phyloP scores from a whole-genome alignment of 1,140 invertebrate species.

The Apis cerana region DNA sequence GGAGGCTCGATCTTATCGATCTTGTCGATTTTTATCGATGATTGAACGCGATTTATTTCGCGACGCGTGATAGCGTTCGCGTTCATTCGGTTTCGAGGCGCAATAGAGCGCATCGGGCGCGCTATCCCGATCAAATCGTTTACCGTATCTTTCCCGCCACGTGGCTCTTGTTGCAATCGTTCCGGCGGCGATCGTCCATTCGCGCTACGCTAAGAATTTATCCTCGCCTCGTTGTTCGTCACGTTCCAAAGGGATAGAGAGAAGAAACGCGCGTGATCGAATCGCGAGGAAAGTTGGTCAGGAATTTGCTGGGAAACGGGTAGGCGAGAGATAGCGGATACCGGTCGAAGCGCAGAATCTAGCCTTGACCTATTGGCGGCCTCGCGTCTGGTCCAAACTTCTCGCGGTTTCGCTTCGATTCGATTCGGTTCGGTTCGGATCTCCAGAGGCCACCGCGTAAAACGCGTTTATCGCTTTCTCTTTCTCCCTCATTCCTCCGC shows the following conservation, averaged over 20 bases:
- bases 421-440: slow-evolving; percentile 33
- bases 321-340: slow-evolving; percentile 23
- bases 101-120: too few species aligned
- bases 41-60: slow-evolving; percentile 48
- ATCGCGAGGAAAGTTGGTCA: slow-evolving; percentile 29
- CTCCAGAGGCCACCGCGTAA: slow-evolving; percentile 36
- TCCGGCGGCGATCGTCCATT: not conserved
- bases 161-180: slow-evolving; percentile 21
- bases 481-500: not conserved
- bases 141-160: slow-evolving; percentile 36
- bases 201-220: not conserved
- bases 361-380: slow-evolving; percentile 64
- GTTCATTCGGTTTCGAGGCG: slow-evolving; percentile 3
- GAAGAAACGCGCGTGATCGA: not conserved
- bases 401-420: slow-evolving; percentile 52
- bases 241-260: not conserved
- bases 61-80: slow-evolving; percentile 57
- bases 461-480: slow-evolving; percentile 18
- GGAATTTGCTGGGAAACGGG: slow-evolving; percentile 43
- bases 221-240: not conserved
- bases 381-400: slow-evolving; percentile 58
- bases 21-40: slow-evolving; percentile 64
- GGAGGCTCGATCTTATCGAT: slow-evolving; percentile 60
- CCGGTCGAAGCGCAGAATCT: slow-evolving; percentile 24
- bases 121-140: not conserved